Conservation (phyloP, 2,797 vertebrate genomes). For the Phataginus tetradactyla region DNA sequence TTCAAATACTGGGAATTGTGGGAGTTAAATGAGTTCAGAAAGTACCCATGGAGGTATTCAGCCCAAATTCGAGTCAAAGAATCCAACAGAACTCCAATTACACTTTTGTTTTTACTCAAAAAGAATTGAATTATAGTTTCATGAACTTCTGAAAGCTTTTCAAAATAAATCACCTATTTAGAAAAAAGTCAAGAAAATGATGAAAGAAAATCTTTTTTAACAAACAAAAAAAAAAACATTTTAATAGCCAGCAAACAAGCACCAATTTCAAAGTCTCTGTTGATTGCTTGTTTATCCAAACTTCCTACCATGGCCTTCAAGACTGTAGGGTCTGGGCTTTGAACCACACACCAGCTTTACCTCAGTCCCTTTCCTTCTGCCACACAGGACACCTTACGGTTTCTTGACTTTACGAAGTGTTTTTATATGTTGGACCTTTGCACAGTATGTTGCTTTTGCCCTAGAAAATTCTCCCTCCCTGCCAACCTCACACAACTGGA, state of each 20-base stretch:
- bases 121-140: slow-evolving; percentile 46
- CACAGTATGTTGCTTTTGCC: background rate
- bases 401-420: background rate
- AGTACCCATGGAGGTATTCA: slow-evolving; percentile 1
- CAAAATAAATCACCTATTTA: background rate
- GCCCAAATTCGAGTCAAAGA: slow-evolving; percentile 41
- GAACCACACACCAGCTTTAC: background rate
- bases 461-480: background rate
- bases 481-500: background rate
- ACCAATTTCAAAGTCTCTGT: background rate
- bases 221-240: background rate
- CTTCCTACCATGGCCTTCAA: background rate
- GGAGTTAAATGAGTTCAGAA: slow-evolving; percentile 34
- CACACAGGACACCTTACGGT: background rate
- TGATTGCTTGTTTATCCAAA: background rate
- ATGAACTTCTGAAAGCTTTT: slow-evolving; percentile 39
- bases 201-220: slow-evolving; percentile 47
- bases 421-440: background rate
- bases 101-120: background rate
- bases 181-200: slow-evolving; percentile 21
- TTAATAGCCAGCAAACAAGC: background rate
- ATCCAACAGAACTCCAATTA: slow-evolving; percentile 2
- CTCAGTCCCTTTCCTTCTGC: background rate
- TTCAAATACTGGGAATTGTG: slow-evolving; percentile 49
- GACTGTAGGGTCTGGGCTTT: background rate